Conservation (phyloP, 2,888 invertebrate genomes). For the Cheilosia grossa region DNA sequence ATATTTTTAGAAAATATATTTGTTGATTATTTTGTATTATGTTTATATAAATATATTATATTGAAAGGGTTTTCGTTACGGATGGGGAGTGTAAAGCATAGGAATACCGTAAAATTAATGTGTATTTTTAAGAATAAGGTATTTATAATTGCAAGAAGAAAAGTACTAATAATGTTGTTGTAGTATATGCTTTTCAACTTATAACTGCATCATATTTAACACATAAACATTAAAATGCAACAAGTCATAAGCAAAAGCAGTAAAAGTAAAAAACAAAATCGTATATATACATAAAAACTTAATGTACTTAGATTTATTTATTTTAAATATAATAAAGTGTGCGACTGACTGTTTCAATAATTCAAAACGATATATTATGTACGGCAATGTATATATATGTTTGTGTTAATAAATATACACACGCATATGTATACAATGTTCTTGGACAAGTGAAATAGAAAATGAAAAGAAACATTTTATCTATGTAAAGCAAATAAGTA, state of each 20-base stretch:
- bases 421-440: slow-evolving; percentile 48
- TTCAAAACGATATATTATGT: slow-evolving; percentile 45
- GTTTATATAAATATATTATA: slow-evolving; percentile 47
- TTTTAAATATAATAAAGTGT: slow-evolving; percentile 64
- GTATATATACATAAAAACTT: slow-evolving; percentile 32
- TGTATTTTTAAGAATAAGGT: slow-evolving; percentile 54
- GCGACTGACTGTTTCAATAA: slow-evolving; percentile 74
- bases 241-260: slow-evolving; percentile 48
- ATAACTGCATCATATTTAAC: slow-evolving; percentile 60
- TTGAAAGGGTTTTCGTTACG: slow-evolving; percentile 18
- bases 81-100: slow-evolving; percentile 51
- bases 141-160: slow-evolving; percentile 38
- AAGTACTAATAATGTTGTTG: slow-evolving; percentile 52
- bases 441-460: slow-evolving; percentile 62
- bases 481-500: slow-evolving; percentile 66
- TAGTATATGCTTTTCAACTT: slow-evolving; percentile 66
- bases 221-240: slow-evolving; percentile 41
- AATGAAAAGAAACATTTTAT: slow-evolving; percentile 70
- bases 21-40: slow-evolving; percentile 67
- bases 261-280: slow-evolving; percentile 6
- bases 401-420: slow-evolving; percentile 31
- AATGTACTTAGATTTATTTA: slow-evolving; percentile 67
- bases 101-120: slow-evolving; percentile 50
- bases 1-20: slow-evolving; percentile 29
- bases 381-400: slow-evolving; percentile 57